phyloP scores from a whole-genome alignment of 2,888 invertebrate species.

The Chrysolina americana region DNA sequence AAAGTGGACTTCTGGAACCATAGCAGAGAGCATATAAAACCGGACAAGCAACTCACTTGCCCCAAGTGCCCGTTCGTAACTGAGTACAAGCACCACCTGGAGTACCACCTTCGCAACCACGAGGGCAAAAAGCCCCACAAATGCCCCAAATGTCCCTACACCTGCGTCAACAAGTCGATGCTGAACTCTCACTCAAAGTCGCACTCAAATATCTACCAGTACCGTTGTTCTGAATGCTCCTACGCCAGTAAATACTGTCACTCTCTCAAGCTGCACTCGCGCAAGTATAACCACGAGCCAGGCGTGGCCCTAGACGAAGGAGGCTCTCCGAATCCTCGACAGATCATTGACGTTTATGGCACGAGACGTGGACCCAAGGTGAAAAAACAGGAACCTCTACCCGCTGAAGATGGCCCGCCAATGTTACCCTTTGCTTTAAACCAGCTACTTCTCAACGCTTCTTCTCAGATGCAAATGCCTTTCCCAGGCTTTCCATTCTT shows the following conservation, averaged over 20 bases:
- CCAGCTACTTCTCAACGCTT: conserved; percentile 46
- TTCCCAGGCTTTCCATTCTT: conserved; percentile 56
- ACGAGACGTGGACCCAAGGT: conserved; percentile 89
- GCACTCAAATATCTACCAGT: conserved; percentile 93
- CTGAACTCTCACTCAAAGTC: conserved; percentile 97
- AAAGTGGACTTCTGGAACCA: conserved; percentile 97
- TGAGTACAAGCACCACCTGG: conserved; percentile 98
- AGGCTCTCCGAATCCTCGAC: conserved; percentile 89
- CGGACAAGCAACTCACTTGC: conserved; percentile 92
- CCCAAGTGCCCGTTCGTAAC: conserved; percentile 97
- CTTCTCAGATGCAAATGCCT: conserved; percentile 52
- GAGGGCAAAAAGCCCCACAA: conserved; percentile 95
- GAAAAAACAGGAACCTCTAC: conserved; percentile 49
- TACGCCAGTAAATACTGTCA: conserved; percentile 99
- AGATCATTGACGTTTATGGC: conserved; percentile 93
- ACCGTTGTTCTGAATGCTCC: conserved; percentile 92
- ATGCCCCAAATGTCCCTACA: conserved; percentile 90
- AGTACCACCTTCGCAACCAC: conserved; percentile 97
- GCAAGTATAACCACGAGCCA: conserved; percentile 92
- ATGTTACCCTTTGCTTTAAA: conserved; percentile 49
- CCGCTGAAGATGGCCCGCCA: conserved; percentile 30
- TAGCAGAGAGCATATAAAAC: conserved; percentile 90
- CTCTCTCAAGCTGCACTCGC: conserved; percentile 93
- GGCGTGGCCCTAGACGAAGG: conserved; percentile 92
- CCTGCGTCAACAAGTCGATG: conserved; percentile 99